Base-by-base conservation (phyloP, 2,797 vertebrate species). In the Urocyon cinereoargenteus region DNA sequence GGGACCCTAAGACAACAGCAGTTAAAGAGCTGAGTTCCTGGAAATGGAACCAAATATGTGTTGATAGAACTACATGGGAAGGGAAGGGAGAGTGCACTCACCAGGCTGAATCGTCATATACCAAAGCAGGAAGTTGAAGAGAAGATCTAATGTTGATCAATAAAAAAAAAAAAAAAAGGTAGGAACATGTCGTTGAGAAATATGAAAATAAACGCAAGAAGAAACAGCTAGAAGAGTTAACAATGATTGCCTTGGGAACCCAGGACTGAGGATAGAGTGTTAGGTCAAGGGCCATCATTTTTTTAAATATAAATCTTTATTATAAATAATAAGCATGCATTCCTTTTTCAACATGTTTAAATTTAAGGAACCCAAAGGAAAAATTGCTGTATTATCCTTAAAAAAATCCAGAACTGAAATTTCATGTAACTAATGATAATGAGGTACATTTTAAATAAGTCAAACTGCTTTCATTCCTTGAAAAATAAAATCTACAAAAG, bases 381-480 rank as follows among this genome's bases (percentile, higher is more conserved):
- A 72, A 62, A 59, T 31, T 16, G 59, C 8, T 45, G 34, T 53
- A 78, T 90, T 66, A 68, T 40, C 8, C 66, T 49, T 72, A 22
- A 24, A 70, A 53, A 64, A 79, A 45, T 86, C 62, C 21, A 68
- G 19, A 84, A 45, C 26, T 90, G n/a, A 83, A 75, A 2, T 78
- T 86, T 77, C 22, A 87, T 61, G 86, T 31, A 59, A 79, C 12
- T 64, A 66, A 45, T 70, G 31, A 70, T 66, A 81, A 86, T 40
- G 70, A 85, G 34, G 1, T n/a, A 86, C 24, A 92, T 77, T 89
- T 92, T 70, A 85, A 81, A 68, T 73, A 75, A 87, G 79, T 88
- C 89, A 53, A 24, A 22, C 11, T 70, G 2, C 1, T 90, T 94
- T 72, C 10, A 57, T 61, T 55, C 7, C 12, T 91, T 61, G 9